Evolutionary conservation across 2,113 vertebrate species (phyloP), one percentile per base, ranked within the genome.

Genomic region (Pionites leucogaster): DNA sequence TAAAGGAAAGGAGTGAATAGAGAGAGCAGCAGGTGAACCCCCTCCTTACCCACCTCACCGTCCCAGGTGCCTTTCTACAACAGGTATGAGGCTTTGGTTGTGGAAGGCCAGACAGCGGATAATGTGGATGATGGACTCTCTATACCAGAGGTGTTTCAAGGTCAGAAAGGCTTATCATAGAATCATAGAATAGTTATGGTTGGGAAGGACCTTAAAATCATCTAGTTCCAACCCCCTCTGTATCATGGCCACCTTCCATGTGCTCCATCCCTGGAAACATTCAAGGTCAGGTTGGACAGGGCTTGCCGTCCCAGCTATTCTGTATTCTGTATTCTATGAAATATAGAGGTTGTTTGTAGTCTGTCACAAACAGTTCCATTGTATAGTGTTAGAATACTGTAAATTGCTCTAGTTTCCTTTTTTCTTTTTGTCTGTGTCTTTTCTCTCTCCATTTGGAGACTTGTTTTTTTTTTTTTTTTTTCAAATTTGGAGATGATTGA

Each of bases 381-480:
- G 9, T 23, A 17, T 39, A 11, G 14, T 55, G 24, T 68, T 27
- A 29, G 29, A 79, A 52, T 2, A 4, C 35, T 29, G 18, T 60
- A 42, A 84, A 47, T 28, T 33, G n/a, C 16, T 79, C n/a, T 55
- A 29, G 12, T 33, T 33, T 72, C 19, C 16, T 23, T 87, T 67
- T 69, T 55, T 19, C 14, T 39, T 74, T 44, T 52, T n/a, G 17
- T 46, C 42, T 63, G 27, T 39, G 17, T 59, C 42, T 75, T n/a
- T 8, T 62, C 28, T 50, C 35, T 75, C 25, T 80, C 25, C 4
- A 4, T 33, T 75, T 75, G 15, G 27, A 69, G 53, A 28, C 25
- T 64, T 0, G 0, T 50, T 68, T 29, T 50, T 33, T 24, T 57
- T 18, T 59, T 0, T 0, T 68, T 68, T 29, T 46, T 37, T 24